Percentiles rank a stretch among this genome's conserved stretches.
These are phyloP conservation scores for Regulus satrapa DNA, from an alignment of 2,113 vertebrate species.

Conservation along the genomic window DNA sequence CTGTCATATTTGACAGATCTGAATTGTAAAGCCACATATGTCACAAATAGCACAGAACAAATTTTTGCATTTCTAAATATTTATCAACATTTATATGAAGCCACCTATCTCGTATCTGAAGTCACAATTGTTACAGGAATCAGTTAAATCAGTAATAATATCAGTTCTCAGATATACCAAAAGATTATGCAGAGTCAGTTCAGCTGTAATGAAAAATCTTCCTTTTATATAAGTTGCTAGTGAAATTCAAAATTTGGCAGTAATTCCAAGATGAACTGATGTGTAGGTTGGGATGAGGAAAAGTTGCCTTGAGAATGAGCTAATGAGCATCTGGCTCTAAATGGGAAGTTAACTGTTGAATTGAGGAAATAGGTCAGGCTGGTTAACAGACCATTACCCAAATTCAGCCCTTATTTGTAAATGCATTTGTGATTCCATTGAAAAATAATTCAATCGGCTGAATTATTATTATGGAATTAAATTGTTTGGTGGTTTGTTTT, in stretches of 20 bases:
- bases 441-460: too few species aligned
- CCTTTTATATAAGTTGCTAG: not conserved
- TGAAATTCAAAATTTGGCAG: not conserved
- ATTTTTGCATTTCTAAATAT: not conserved
- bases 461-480: too few species aligned
- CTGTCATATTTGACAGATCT: not conserved
- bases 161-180: not conserved
- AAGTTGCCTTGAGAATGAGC: not conserved
- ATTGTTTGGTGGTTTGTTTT: not conserved
- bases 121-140: not conserved
- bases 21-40: not conserved
- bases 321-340: not conserved
- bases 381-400: not conserved
- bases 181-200: not conserved
- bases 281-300: not conserved
- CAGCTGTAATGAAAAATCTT: not conserved
- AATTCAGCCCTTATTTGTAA: conserved; percentile 20
- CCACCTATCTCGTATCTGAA: not conserved
- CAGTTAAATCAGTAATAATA: not conserved
- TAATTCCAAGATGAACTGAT: not conserved
- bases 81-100: not conserved
- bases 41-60: not conserved
- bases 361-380: not conserved
- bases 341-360: not conserved
- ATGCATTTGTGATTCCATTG: not conserved